Base-by-base conservation (phyloP, 2,888 invertebrate species). In the Perizoma flavofasciatum region DNA sequence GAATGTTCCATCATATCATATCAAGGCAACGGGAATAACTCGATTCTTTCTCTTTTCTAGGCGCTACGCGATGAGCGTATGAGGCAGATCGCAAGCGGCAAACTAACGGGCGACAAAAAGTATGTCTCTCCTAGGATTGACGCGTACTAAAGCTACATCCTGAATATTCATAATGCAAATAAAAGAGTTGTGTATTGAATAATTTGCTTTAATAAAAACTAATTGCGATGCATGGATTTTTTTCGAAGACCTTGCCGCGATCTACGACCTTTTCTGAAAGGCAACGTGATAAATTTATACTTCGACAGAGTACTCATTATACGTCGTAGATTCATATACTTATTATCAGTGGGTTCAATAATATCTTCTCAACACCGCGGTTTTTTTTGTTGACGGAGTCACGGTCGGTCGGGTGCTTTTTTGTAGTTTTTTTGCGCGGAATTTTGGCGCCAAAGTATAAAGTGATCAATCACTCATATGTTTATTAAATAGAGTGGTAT, bases 31-130 rank as follows among this genome's bases (percentile, higher is more conserved):
- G 22, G 22, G 22, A 22, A 22, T 22, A 22, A 22, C 22, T 22
- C 22, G 3, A 22, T 22, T 22, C 22, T 22, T 22, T 22, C 22
- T 22, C 9, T 0, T 46, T 66, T 66, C 10, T 68, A 82, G 82
- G 70, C 63, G 10, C 61, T 82, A 61, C 81, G 92, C 40, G 65
- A 65, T 0, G 96, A 96, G 76, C 92, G 95, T 11, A 75, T 90
- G 0, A 90, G 93, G 48, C 95, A 96, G 77, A 93, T 93, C 62
- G 78, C 82, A 5, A 74, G 77, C 6, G 95, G 95, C 6, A 94
- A 94, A 75, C 86, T 94, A 51, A 89, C 78, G 5, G 92, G 88
- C 10, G 92, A 93, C 47, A 89, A 94, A 1, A 82, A 84, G 50
- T 95, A 92, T 74, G 92, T 93, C 1, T 49, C 52, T 48, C 95